Conservation (phyloP, 2,888 invertebrate genomes). For the Congeria kusceri region DNA sequence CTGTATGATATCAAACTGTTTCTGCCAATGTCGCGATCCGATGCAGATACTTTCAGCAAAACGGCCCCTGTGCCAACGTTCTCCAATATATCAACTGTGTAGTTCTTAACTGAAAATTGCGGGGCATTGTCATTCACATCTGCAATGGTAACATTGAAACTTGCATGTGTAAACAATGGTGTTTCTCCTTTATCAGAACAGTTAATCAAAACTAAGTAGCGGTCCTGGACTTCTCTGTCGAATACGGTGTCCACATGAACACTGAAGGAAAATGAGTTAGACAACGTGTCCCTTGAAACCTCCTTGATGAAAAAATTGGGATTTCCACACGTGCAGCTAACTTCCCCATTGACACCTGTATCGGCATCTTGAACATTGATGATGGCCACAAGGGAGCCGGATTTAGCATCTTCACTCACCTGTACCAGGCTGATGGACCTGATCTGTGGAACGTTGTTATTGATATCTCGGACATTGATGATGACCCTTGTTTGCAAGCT, state of each 20-base stretch:
- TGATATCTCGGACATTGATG: constrained; percentile 88
- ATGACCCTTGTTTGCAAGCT: constrained; percentile 87
- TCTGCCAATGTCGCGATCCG: constrained; percentile 88
- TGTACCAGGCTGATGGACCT: constrained; percentile 91
- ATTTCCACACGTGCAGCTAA: constrained; percentile 71
- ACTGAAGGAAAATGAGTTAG: constrained; percentile 45
- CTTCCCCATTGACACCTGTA: constrained; percentile 76
- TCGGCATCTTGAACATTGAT: constrained; percentile 89
- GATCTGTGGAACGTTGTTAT: constrained; percentile 94
- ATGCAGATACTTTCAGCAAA: constrained; percentile 93
- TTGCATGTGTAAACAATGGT: constrained; percentile 59
- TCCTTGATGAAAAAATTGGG: constrained; percentile 43
- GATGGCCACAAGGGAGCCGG: constrained; percentile 96
- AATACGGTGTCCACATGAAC: constrained; percentile 85
- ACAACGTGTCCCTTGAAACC: background rate
- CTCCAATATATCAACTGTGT: constrained; percentile 68
- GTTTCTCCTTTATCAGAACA: constrained; percentile 87
- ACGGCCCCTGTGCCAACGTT: constrained; percentile 80
- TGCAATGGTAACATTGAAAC: constrained; percentile 86
- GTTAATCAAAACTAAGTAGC: constrained; percentile 86
- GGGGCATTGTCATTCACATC: constrained; percentile 98
- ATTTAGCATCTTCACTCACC: constrained; percentile 89
- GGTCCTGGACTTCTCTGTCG: constrained; percentile 72
- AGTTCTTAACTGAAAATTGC: constrained; percentile 88
- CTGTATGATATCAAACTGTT: constrained; percentile 60